These are phyloP conservation scores for Uropsilus gracilis DNA, from an alignment of 2,113 vertebrate species.

Conservation along the genomic window DNA sequence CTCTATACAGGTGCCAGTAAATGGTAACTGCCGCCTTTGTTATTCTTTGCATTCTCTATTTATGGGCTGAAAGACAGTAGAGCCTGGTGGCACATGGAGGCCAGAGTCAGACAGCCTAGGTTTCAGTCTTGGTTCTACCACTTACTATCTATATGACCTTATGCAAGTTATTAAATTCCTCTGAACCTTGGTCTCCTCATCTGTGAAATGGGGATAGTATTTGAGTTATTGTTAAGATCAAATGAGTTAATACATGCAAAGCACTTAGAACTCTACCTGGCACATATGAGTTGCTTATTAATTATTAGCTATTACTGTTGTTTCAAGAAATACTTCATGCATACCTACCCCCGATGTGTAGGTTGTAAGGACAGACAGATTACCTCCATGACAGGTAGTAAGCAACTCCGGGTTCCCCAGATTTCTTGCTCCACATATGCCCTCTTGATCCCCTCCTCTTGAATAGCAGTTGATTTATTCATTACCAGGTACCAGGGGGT, in stretches of 20 bases:
- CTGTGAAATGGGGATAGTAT: background rate
- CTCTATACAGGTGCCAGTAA: background rate
- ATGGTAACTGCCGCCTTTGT: background rate
- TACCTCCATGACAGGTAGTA: background rate
- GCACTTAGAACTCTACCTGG: background rate
- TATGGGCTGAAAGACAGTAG: background rate
- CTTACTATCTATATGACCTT: background rate
- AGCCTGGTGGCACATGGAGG: background rate
- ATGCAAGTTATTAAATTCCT: background rate
- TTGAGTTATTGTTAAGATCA: background rate
- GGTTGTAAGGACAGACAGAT: background rate
- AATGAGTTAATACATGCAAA: background rate
- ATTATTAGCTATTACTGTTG: background rate
- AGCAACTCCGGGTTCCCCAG: background rate
- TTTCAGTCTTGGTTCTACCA: background rate
- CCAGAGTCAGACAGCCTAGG: background rate
- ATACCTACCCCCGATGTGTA: background rate
- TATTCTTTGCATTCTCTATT: background rate
- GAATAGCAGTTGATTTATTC: background rate
- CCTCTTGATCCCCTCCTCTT: background rate
- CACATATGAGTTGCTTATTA: background rate
- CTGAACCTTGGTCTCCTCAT: background rate
- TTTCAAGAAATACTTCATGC: background rate
- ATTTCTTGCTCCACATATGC: background rate
- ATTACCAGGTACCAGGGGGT: background rate